Evolutionary conservation across 2,113 vertebrate genomes (phyloP).

Genomic region (Trichechus manatus): DNA sequence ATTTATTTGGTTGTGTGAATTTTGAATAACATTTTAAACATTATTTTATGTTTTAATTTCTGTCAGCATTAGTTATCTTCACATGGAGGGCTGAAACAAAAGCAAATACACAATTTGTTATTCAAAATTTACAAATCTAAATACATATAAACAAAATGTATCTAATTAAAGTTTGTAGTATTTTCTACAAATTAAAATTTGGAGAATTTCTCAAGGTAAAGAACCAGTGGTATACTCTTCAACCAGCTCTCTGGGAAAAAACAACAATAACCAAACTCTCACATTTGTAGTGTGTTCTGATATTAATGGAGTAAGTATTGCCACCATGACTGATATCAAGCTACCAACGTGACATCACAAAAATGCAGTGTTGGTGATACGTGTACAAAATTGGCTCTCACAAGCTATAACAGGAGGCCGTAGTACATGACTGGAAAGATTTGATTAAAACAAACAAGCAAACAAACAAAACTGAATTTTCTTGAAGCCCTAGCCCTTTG

Average conservation of each 20-base stretch:
- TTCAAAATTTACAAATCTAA: not conserved
- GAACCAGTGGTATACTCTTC: not conserved
- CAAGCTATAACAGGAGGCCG: not conserved
- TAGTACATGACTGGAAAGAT: not conserved
- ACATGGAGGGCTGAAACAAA: not conserved
- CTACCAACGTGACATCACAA: not conserved
- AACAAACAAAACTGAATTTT: not conserved
- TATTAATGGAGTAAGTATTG: not conserved
- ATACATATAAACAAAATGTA: not conserved
- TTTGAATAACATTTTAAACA: not conserved
- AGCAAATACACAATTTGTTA: not conserved
- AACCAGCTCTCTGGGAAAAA: not conserved
- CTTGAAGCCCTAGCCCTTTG: too few relatives aligned
- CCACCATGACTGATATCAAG: not conserved
- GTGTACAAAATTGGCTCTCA: not conserved
- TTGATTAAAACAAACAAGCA: not conserved
- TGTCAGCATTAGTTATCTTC: not conserved
- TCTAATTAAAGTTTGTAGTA: not conserved
- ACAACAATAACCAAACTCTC: not conserved
- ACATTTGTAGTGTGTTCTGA: not conserved
- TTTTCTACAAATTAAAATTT: not conserved
- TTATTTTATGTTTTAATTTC: not conserved
- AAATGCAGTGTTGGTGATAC: not conserved
- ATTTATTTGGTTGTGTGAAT: not conserved
- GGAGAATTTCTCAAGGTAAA: not conserved